Evolutionary conservation across 2,888 invertebrate genomes (phyloP).

Genomic region (Phyllotreta cruciferae): DNA sequence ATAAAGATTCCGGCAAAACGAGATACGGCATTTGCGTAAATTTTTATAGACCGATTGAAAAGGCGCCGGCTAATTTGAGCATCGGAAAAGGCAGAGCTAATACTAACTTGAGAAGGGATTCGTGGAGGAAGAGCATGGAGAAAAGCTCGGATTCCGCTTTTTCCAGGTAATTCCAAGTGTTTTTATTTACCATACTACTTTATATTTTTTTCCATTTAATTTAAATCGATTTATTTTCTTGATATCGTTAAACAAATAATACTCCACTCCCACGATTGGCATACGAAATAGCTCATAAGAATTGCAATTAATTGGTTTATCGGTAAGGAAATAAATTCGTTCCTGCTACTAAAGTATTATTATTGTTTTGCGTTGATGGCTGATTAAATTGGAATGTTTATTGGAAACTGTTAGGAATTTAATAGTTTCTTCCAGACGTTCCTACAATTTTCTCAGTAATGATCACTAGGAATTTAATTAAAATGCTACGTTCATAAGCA

Average conservation of each 20-base stretch:
- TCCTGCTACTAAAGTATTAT: too few relatives aligned
- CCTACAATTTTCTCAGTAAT: too few relatives aligned
- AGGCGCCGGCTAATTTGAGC: constrained; percentile 55
- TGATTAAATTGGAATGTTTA: too few relatives aligned
- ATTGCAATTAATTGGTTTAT: too few relatives aligned
- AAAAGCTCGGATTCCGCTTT: constrained; percentile 92
- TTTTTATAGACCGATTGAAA: constrained; percentile 93
- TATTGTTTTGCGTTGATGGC: too few relatives aligned
- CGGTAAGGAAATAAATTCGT: too few relatives aligned
- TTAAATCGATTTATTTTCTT: constrained; percentile 2
- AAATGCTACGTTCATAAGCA: too few relatives aligned
- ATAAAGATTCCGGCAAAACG: constrained; percentile 96
- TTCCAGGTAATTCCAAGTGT: constrained; percentile 76
- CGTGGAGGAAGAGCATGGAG: constrained; percentile 92
- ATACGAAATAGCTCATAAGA: too few relatives aligned
- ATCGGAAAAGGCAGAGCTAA: constrained; percentile 60
- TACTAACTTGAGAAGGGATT: constrained; percentile 78
- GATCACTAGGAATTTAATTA: too few relatives aligned
- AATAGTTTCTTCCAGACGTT: too few relatives aligned
- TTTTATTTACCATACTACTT: neutral
- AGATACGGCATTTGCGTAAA: constrained; percentile 98
- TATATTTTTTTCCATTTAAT: constrained; percentile 6
- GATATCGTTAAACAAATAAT: neutral
- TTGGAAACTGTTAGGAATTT: too few relatives aligned
- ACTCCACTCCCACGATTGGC: too few relatives aligned